Evolutionary conservation across 2,888 invertebrate species (phyloP), one percentile per base, ranked within the genome.

Genomic region (Tolmerus cingulatus): DNA sequence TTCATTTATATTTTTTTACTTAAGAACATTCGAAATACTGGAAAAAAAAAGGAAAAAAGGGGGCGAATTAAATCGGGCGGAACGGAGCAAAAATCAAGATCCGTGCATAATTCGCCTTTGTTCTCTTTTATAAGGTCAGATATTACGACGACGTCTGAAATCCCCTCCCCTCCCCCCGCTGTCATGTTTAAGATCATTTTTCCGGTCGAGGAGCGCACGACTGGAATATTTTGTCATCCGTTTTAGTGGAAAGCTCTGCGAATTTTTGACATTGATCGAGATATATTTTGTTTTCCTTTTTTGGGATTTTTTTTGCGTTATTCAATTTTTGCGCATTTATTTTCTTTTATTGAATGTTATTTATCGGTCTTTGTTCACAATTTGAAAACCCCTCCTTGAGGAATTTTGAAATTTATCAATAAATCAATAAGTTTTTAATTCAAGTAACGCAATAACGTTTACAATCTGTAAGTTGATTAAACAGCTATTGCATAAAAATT

Each of bases 31-130:
- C n/a, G 16, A n/a, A 34, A 30, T 74, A 74, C 27, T 76, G 14
- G 16, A 76, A 76, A 76, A 34, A 76, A 76, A 76, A 76, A 14
- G 12, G 23, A 30, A 76, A 30, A 34, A 76, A 34, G 27, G 16
- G 76, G 30, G 46, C 19, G 30, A 85, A 85, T 40, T 85, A 74
- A 85, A 85, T 85, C 85, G 85, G 7, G 30, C 30, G 85, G 85
- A 85, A 85, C 85, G 43, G 85, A 74, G 74, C 74, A 85, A 85
- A 74, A 85, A 74, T 46, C 85, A 85, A 85, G 74, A 85, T 85
- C 85, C 85, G 85, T 85, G 85, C 74, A 85, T 85, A 85, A 85
- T 85, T 74, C 74, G 85, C 74, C 46, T 85, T 85, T 85, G 85
- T 85, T 85, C 46, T 85, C 57, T 74, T 23, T 85, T 74, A 74